phyloP scores from a whole-genome alignment of 92 coral and sea anemone species.

The Parazoanthus atlanticus region DNA sequence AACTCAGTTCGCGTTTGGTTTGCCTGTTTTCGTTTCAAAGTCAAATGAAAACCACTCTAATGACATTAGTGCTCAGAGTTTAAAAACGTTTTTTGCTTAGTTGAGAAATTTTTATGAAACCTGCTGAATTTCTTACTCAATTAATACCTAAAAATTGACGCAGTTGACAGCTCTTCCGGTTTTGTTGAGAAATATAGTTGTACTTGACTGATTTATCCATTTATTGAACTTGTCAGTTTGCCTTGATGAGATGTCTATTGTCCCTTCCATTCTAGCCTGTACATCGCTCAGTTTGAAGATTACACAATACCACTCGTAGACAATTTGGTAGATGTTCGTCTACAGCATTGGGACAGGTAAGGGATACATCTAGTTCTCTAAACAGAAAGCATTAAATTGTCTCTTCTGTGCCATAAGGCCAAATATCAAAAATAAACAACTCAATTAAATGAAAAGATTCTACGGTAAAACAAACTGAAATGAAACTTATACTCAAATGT shows the following conservation, averaged over 20 bases:
- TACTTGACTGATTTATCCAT: neutral
- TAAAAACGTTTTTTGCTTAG: no score
- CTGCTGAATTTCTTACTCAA: no score
- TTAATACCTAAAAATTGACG: neutral
- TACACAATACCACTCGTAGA: constrained; percentile 82
- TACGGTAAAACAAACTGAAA: no score
- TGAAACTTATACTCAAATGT: no score
- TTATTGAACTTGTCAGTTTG: neutral
- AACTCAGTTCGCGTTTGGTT: no score
- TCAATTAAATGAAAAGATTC: no score
- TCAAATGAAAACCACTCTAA: no score
- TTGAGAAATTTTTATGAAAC: no score
- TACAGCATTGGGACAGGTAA: constrained; percentile 98
- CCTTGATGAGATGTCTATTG: neutral
- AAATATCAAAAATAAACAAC: neutral
- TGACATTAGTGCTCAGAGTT: no score
- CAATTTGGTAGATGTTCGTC: constrained; percentile 76
- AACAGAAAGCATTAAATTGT: neutral
- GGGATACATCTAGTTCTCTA: neutral
- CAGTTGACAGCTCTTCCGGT: neutral
- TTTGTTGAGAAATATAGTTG: no score
- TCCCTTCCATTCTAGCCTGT: constrained; percentile 62
- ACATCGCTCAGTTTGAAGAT: constrained; percentile 85
- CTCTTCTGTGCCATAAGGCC: neutral
- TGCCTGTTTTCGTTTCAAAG: no score